phyloP scores from a whole-genome alignment of 1,140 invertebrate genomes.

The Epicauta chinensis region DNA sequence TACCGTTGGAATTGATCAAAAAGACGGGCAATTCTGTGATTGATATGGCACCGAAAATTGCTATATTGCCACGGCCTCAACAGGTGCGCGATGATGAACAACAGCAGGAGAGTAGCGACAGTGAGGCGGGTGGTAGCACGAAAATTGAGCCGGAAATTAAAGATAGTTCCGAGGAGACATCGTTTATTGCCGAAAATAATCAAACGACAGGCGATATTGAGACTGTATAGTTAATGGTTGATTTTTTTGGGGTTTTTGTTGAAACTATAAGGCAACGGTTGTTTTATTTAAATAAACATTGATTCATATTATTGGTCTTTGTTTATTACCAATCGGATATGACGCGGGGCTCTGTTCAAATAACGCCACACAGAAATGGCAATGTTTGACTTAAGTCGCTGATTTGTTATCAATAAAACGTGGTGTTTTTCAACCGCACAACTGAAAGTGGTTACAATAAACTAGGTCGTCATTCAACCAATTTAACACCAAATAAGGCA shows the following conservation, averaged over 20 bases:
- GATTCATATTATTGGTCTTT: not conserved
- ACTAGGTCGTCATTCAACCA: no score
- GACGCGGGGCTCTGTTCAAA: no score
- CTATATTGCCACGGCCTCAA: conserved; percentile 38
- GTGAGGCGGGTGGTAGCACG: conserved; percentile 20
- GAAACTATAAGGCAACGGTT: not conserved
- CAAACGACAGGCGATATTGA: conserved; percentile 58
- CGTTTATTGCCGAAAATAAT: conserved; percentile 55
- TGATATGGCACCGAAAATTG: conserved; percentile 42
- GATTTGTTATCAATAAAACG: no score
- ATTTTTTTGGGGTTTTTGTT: conserved; percentile 5
- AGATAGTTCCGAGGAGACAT: conserved; percentile 59
- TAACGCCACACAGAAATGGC: no score
- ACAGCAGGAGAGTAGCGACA: conserved; percentile 21
- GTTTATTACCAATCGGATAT: no score
- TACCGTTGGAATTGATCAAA: conserved; percentile 63
- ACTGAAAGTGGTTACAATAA: no score
- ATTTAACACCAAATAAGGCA: no score
- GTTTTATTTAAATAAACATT: not conserved
- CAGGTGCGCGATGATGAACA: conserved; percentile 4
- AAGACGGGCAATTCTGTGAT: conserved; percentile 41
- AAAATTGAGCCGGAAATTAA: conserved; percentile 24
- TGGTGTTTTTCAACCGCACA: no score
- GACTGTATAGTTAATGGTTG: conserved; percentile 52
- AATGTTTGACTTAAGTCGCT: no score